phyloP scores from a whole-genome alignment of 2,797 vertebrate genomes.

The Darevskia mixta region DNA sequence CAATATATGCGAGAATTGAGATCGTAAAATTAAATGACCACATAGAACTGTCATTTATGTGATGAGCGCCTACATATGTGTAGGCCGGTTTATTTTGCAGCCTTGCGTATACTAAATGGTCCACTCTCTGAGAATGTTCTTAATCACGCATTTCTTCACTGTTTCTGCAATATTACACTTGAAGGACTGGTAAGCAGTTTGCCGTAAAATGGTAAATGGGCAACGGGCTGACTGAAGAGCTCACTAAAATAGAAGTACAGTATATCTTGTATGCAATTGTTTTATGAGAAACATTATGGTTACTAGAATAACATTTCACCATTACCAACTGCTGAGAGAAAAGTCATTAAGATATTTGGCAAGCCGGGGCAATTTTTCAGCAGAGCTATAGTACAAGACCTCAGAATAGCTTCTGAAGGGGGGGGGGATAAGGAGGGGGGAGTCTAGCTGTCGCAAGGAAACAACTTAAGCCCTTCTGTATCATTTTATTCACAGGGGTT shows the following conservation, averaged over 20 bases:
- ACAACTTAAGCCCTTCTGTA: slow-evolving; percentile 66
- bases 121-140: slow-evolving; percentile 79
- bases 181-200: slow-evolving; percentile 82
- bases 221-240: slow-evolving; percentile 78
- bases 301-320: slow-evolving; percentile 88
- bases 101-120: slow-evolving; percentile 77
- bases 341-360: slow-evolving; percentile 88
- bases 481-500: slow-evolving; percentile 73
- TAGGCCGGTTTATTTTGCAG: slow-evolving; percentile 80
- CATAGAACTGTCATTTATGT: slow-evolving; percentile 91
- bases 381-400: slow-evolving; percentile 78
- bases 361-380: slow-evolving; percentile 83
- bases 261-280: slow-evolving; percentile 86
- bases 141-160: slow-evolving; percentile 88
- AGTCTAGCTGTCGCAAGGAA: slow-evolving; percentile 72
- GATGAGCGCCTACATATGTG: slow-evolving; percentile 84
- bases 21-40: slow-evolving; percentile 95
- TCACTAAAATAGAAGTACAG: slow-evolving; percentile 84
- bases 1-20: slow-evolving; percentile 98
- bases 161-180: slow-evolving; percentile 82
- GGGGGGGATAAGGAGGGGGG: background rate
- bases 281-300: slow-evolving; percentile 86
- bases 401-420: slow-evolving; percentile 73
- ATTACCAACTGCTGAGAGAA: slow-evolving; percentile 87
- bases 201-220: slow-evolving; percentile 82